Conservation (phyloP, 2,797 vertebrate genomes). For the Sandelia bainsii region DNA sequence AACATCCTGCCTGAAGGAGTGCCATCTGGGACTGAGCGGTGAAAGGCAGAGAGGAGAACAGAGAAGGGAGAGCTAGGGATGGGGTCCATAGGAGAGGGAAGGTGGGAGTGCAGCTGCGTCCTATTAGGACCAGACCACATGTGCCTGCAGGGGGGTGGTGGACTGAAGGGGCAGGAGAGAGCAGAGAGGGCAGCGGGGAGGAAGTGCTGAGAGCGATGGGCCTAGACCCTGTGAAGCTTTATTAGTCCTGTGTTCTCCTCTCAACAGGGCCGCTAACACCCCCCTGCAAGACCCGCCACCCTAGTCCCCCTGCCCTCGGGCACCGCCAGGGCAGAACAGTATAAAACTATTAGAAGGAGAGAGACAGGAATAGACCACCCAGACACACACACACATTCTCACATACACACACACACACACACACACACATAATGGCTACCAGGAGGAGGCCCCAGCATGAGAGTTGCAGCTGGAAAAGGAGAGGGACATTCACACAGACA, state of each 20-base stretch:
- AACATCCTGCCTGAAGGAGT: constrained; percentile 63
- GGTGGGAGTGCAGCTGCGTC: constrained; percentile 98
- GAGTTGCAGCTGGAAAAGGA: constrained; percentile 79
- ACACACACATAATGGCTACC: constrained; percentile 85
- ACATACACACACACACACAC: constrained; percentile 72
- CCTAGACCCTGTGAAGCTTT: constrained; percentile 94
- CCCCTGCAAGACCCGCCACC: constrained; percentile 71
- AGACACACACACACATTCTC: constrained; percentile 86
- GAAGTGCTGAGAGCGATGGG: constrained; percentile 87
- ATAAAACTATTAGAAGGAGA: constrained; percentile 87
- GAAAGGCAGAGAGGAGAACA: constrained; percentile 66
- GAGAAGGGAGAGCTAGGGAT: constrained; percentile 65
- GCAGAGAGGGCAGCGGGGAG: constrained; percentile 94
- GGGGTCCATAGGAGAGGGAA: constrained; percentile 87
- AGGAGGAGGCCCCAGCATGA: constrained; percentile 85
- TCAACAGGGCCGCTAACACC: constrained; percentile 89
- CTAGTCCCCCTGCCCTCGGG: constrained; percentile 87
- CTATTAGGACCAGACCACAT: constrained; percentile 95
- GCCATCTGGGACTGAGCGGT: constrained; percentile 73
- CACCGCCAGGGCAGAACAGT: constrained; percentile 91
- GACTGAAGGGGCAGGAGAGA: constrained; percentile 89
- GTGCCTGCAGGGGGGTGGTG: constrained; percentile 85
- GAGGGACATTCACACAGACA: constrained; percentile 53
- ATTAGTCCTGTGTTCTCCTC: constrained; percentile 95
- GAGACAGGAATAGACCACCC: constrained; percentile 92